Percentiles rank a stretch among this genome's conserved stretches.
Conservation (phyloP, 2,888 invertebrate genomes). For the Nycteola revayana region DNA sequence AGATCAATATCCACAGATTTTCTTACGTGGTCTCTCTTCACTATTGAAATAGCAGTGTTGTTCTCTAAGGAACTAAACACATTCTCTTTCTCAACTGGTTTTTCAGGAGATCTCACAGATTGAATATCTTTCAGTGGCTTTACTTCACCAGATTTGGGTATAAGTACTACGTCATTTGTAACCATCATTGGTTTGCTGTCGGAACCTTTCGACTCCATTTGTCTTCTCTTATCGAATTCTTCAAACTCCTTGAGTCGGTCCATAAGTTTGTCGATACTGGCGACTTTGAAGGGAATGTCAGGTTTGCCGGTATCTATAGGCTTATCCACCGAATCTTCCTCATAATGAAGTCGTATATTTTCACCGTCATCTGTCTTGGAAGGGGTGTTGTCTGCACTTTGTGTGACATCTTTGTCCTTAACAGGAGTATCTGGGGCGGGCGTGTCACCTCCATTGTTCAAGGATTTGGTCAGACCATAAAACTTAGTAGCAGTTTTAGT, state of each 20-base stretch:
- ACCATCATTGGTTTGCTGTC: conserved; percentile 72
- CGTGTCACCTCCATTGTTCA: conserved; percentile 54
- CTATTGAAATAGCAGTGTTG: conserved; percentile 77
- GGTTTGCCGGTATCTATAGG: conserved; percentile 53
- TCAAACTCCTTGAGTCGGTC: conserved; percentile 76
- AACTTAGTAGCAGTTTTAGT: conserved; percentile 62
- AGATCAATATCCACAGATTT: conserved; percentile 74
- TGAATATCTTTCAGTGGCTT: conserved; percentile 74
- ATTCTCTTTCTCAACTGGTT: conserved; percentile 70
- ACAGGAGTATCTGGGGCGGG: conserved; percentile 59
- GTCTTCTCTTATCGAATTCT: conserved; percentile 74
- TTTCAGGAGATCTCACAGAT: conserved; percentile 68
- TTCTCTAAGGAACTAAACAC: conserved; percentile 77
- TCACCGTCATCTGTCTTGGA: conserved; percentile 71
- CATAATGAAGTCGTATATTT: conserved; percentile 71
- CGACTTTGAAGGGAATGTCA: conserved; percentile 66
- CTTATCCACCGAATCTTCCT: conserved; percentile 67
- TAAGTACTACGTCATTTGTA: conserved; percentile 72
- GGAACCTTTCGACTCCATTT: conserved; percentile 60
- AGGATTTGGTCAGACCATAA: conserved; percentile 62
- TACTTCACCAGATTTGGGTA: conserved; percentile 73
- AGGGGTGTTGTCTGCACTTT: conserved; percentile 60
- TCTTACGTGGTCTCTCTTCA: conserved; percentile 73
- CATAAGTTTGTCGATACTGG: conserved; percentile 77
- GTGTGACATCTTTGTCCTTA: conserved; percentile 56